phyloP scores from a whole-genome alignment of 2,888 invertebrate genomes.

The Habroteleia sp. region DNA sequence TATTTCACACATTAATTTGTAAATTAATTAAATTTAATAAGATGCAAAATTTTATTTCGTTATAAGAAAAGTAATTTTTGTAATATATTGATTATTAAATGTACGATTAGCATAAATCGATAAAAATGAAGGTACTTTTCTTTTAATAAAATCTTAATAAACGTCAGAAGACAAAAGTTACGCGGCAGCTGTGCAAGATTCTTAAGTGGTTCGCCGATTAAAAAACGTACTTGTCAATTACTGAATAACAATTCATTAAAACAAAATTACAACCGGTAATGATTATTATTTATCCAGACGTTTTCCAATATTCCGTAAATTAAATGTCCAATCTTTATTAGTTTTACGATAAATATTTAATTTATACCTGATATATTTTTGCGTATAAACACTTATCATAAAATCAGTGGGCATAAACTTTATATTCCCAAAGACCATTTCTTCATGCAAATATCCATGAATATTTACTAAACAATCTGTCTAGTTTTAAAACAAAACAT shows the following conservation, averaged over 20 bases:
- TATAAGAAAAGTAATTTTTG: no score
- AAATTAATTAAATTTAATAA: no score
- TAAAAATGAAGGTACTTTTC: constrained; percentile 19
- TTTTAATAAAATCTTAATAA: constrained; percentile 34
- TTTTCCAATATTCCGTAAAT: constrained; percentile 39
- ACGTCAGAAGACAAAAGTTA: constrained; percentile 45
- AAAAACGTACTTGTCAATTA: constrained; percentile 44
- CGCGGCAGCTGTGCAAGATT: constrained; percentile 37
- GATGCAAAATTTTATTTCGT: no score
- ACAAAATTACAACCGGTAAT: constrained; percentile 39
- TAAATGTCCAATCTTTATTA: constrained; percentile 45
- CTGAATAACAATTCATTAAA: constrained; percentile 55
- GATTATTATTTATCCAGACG: constrained; percentile 28
- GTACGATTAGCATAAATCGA: neutral
- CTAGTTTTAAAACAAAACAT: no score
- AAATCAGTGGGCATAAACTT: constrained; percentile 9
- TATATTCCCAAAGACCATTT: no score
- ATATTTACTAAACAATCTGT: no score
- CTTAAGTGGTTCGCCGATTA: constrained; percentile 35
- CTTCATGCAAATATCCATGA: no score
- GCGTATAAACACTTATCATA: constrained; percentile 7
- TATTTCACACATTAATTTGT: no score
- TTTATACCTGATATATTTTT: constrained; percentile 36
- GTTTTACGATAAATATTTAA: constrained; percentile 31
- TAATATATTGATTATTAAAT: neutral